These are phyloP conservation scores for Myotis myotis DNA, from an alignment of 2,797 vertebrate species.

Conservation along the genomic window DNA sequence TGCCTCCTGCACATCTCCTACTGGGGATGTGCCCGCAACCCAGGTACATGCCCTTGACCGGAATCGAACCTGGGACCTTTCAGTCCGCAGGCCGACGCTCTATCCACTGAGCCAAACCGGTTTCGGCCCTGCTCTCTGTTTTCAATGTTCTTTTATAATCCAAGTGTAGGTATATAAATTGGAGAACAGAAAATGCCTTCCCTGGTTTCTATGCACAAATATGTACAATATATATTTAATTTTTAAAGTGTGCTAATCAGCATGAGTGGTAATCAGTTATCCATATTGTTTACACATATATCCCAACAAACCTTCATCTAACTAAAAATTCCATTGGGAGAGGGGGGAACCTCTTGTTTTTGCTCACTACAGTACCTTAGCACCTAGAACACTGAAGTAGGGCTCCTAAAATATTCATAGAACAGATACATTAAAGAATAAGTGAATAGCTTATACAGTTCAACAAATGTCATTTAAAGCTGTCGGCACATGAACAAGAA, in stretches of 20 bases:
- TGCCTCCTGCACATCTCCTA: too few relatives aligned
- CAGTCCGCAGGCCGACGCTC: too few relatives aligned
- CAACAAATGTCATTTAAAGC: background rate
- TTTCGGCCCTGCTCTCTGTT: background rate
- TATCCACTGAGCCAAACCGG: too few relatives aligned
- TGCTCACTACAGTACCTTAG: rapidly evolving
- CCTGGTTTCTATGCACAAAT: background rate
- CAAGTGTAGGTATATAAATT: background rate
- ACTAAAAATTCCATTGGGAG: background rate
- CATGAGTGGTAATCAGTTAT: background rate
- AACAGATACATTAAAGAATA: background rate
- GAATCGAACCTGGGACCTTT: too few relatives aligned
- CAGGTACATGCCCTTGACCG: too few relatives aligned
- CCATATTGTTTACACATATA: background rate
- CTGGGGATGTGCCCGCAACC: too few relatives aligned
- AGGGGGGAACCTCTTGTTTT: background rate
- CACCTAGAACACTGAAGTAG: background rate
- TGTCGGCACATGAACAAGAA: background rate
- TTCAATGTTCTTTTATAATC: background rate
- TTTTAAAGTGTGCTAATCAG: background rate
- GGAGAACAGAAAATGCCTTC: background rate
- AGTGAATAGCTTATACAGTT: background rate
- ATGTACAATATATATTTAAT: background rate
- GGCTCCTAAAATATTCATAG: background rate
- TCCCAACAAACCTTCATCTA: background rate